Evolutionary conservation across 2,888 invertebrate species (phyloP).

Genomic region (Dexiosoma caninum): DNA sequence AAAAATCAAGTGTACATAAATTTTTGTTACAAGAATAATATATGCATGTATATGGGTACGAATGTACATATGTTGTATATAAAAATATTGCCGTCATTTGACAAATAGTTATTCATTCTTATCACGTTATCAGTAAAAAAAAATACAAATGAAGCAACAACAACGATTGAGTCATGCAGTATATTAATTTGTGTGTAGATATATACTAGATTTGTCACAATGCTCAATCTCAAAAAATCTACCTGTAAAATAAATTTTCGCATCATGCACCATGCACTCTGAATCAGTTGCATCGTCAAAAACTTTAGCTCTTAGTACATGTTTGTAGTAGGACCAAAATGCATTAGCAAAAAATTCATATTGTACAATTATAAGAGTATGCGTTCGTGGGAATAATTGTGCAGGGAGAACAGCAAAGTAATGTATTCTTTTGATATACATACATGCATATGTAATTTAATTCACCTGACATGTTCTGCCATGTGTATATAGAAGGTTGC

Average conservation of each 20-base stretch:
- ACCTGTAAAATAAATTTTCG: not conserved
- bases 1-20: too few relatives aligned
- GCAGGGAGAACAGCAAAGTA: slow-evolving; percentile 15
- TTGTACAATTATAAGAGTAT: slow-evolving; percentile 6
- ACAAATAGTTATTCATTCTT: slow-evolving; percentile 48
- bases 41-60: not conserved
- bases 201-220: not conserved
- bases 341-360: slow-evolving; percentile 35
- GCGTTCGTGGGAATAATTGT: not conserved
- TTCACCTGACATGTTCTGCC: too few relatives aligned
- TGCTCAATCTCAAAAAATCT: slow-evolving; percentile 37
- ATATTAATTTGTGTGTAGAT: not conserved
- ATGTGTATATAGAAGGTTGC: too few relatives aligned
- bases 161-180: slow-evolving; percentile 40
- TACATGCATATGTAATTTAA: too few relatives aligned
- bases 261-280: slow-evolving; percentile 1
- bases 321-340: slow-evolving; percentile 42
- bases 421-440: slow-evolving; percentile 5
- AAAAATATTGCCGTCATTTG: not conserved
- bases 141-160: not conserved
- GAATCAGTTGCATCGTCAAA: slow-evolving; percentile 39
- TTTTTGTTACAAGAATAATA: not conserved
- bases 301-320: slow-evolving; percentile 7
- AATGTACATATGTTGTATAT: not conserved
- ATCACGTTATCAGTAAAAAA: slow-evolving; percentile 45